Base-by-base conservation (phyloP, 2,797 vertebrate species). In the Arrhamphus sclerolepis region DNA sequence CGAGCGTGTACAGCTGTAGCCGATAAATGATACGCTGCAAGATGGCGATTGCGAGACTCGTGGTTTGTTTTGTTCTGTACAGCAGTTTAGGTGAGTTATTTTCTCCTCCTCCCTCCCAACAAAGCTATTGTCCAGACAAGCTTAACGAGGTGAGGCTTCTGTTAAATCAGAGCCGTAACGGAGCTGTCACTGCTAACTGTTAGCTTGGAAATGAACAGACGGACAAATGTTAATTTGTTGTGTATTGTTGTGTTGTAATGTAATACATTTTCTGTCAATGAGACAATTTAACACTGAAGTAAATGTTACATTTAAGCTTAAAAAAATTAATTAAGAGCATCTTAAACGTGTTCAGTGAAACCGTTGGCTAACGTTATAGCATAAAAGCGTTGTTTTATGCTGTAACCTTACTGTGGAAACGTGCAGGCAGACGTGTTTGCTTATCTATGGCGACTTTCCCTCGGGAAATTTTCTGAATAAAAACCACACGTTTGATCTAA, bases 11-110 rank as follows among this genome's bases (percentile, higher is more conserved):
- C 76, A 54, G 59, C 78, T 84, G 83, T 53, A 11, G 46, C 73
- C 77, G 68, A 74, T 58, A 66, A 73, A 76, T 66, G 60, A 89
- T 59, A 76, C 76, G 56, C 81, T 81, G 75, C 91, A 94, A 93
- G 92, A 94, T 93, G 93, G 93, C 93, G 92, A 86, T 86, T 43
- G 70, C 16, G 63, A 74, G 84, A 55, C 87, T 84, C 64, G 29
- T 81, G 6, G 68, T 71, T 31, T 84, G 82, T 70, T 61, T 89
- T 39, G 52, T 78, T 67, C 83, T 93, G 3, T 84, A 66, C 77
- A 67, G 34, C 61, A 83, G 77, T 62, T 69, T 91, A 2, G 89
- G 93, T 94, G 62, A 93, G 92, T 91, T 55, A 0, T 46, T 62
- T 0, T 18, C 18, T 49, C 2, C 5, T 39, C 53, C n/a, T 17